Conservation (phyloP, 2,797 vertebrate species). For the Hippoglossus hippoglossus region DNA sequence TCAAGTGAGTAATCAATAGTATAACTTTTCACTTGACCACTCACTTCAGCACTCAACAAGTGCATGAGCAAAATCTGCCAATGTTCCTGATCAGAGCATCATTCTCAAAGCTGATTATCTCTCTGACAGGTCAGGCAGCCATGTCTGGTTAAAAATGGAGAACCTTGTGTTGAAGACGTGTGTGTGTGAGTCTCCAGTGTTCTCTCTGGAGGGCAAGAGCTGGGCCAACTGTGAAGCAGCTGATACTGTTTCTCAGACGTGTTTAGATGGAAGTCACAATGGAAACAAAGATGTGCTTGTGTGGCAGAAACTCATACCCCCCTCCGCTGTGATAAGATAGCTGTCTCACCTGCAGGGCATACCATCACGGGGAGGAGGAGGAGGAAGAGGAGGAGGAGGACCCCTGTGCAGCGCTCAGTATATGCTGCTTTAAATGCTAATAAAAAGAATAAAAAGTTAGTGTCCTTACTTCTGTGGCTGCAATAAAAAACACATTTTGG, state of each 20-base stretch:
- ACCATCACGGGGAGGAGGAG: slow-evolving; percentile 21
- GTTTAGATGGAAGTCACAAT: slow-evolving; percentile 53
- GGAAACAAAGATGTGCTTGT: slow-evolving; percentile 79
- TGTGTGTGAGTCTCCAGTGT: slow-evolving; percentile 16
- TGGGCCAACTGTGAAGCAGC: slow-evolving; percentile 65
- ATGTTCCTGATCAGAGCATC: background rate
- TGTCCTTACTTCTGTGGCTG: too few relatives aligned
- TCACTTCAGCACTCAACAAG: background rate
- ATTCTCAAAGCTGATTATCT: background rate
- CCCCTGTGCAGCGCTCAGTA: background rate
- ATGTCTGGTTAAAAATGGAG: slow-evolving; percentile 14
- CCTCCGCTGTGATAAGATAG: slow-evolving; percentile 57
- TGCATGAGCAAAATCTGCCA: background rate
- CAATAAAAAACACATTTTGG: too few relatives aligned
- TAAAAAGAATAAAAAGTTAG: background rate
- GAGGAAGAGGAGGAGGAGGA: background rate
- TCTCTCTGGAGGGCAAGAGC: slow-evolving; percentile 34
- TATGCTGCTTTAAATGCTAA: slow-evolving; percentile 5
- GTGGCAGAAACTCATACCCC: slow-evolving; percentile 56
- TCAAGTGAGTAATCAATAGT: background rate
- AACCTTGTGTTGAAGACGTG: slow-evolving; percentile 8
- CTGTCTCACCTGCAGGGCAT: slow-evolving; percentile 75
- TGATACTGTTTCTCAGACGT: slow-evolving; percentile 74
- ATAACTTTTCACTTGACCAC: background rate
- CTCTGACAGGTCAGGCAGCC: too few relatives aligned